Evolutionary conservation across 2,797 vertebrate species (phyloP).

Genomic region (Falco naumanni): DNA sequence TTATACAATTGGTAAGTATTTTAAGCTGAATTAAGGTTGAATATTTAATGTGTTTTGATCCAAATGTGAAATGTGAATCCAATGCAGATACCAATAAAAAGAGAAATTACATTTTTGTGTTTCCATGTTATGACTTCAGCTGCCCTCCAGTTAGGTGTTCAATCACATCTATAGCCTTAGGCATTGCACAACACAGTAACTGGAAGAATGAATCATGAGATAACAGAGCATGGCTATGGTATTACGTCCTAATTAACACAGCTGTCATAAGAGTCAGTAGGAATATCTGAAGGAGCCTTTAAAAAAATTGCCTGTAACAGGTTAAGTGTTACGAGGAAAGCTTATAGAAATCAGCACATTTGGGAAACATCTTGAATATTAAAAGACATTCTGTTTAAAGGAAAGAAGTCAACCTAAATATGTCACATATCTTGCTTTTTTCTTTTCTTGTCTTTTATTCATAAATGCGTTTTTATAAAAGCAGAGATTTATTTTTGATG

Average conservation of each 20-base stretch:
- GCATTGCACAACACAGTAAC: background rate
- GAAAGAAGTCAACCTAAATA: conserved; percentile 38
- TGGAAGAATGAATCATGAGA: background rate
- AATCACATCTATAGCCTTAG: background rate
- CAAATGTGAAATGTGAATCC: background rate
- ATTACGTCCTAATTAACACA: background rate
- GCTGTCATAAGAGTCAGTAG: background rate
- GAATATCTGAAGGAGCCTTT: background rate
- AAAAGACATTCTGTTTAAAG: background rate
- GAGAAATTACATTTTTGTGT: background rate
- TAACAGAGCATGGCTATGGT: background rate
- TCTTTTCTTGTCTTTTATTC: conserved; percentile 15
- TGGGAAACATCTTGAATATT: background rate
- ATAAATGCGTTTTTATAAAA: conserved; percentile 2
- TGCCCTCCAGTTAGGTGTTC: background rate
- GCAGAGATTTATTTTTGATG: background rate
- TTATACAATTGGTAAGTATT: background rate
- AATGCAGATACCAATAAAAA: background rate
- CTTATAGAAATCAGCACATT: background rate
- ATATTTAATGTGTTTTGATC: background rate
- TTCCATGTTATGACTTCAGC: background rate
- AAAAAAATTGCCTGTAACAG: background rate
- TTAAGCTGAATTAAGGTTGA: background rate
- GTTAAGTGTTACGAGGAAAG: background rate
- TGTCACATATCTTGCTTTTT: conserved; percentile 34